Evolutionary conservation across 2,797 vertebrate species (phyloP).

Genomic region (Ctenosaura bakeri): DNA sequence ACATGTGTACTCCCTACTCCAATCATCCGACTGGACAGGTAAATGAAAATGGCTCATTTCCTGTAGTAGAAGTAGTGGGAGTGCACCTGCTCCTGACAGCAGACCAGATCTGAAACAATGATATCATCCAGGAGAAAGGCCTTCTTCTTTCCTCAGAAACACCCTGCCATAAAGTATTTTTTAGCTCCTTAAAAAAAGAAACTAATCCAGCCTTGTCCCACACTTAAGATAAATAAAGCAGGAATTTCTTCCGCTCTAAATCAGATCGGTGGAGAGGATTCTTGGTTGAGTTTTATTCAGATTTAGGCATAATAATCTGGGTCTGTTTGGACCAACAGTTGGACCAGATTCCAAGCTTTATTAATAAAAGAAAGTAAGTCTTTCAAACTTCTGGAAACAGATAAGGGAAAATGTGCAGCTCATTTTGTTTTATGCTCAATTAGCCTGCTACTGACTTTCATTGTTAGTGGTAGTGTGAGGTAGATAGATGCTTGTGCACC

Average conservation of each 20-base stretch:
- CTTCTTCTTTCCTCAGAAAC: background rate
- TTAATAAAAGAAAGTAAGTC: no score
- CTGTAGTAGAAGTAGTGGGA: no score
- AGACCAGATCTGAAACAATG: background rate
- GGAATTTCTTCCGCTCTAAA: no score
- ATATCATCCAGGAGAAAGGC: background rate
- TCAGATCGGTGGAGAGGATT: background rate
- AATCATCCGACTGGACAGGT: slow-evolving; percentile 95
- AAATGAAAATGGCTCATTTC: slow-evolving; percentile 23
- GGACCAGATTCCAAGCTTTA: no score
- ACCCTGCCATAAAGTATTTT: background rate
- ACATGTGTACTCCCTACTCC: slow-evolving; percentile 96
- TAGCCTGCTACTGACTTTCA: no score
- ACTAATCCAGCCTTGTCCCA: background rate
- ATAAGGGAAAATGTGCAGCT: no score
- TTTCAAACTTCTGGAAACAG: no score
- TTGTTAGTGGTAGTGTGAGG: no score
- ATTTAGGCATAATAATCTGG: background rate
- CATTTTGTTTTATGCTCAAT: no score
- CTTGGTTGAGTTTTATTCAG: background rate
- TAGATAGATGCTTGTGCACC: background rate
- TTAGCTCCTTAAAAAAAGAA: background rate
- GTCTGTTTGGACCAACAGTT: no score
- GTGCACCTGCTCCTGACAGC: background rate
- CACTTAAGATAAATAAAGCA: background rate